Conservation (phyloP, 2,888 invertebrate genomes). For the Stictocephala bisonia region DNA sequence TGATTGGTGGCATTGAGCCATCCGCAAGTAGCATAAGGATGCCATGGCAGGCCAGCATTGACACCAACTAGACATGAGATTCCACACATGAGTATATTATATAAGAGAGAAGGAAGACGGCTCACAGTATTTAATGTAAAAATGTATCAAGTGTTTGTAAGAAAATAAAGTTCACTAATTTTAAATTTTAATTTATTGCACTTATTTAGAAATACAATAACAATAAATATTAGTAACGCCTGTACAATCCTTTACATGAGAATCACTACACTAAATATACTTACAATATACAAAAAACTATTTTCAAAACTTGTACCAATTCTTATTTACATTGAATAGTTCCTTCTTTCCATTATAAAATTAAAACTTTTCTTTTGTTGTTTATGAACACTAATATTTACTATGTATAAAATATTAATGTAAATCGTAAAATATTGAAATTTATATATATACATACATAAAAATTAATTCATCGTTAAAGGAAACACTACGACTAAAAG, state of each 20-base stretch:
- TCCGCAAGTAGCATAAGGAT: too few relatives aligned
- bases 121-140: too few relatives aligned
- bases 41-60: too few relatives aligned
- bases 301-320: neutral
- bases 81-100: too few relatives aligned
- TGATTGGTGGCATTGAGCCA: too few relatives aligned
- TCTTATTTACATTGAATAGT: constrained; percentile 18
- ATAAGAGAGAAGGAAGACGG: too few relatives aligned
- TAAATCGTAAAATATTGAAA: too few relatives aligned
- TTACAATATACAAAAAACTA: constrained; percentile 20
- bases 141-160: too few relatives aligned
- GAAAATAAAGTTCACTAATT: too few relatives aligned
- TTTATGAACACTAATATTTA: too few relatives aligned
- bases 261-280: neutral
- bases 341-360: neutral
- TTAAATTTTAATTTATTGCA: constrained; percentile 33
- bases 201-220: constrained; percentile 38
- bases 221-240: constrained; percentile 32
- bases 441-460: constrained; percentile 7
- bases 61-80: too few relatives aligned
- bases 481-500: neutral
- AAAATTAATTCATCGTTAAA: neutral
- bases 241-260: constrained; percentile 29
- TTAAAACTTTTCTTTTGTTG: neutral
- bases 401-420: too few relatives aligned